Evolutionary conservation across 2,888 invertebrate species (phyloP).

Genomic region (Operophtera brumata): DNA sequence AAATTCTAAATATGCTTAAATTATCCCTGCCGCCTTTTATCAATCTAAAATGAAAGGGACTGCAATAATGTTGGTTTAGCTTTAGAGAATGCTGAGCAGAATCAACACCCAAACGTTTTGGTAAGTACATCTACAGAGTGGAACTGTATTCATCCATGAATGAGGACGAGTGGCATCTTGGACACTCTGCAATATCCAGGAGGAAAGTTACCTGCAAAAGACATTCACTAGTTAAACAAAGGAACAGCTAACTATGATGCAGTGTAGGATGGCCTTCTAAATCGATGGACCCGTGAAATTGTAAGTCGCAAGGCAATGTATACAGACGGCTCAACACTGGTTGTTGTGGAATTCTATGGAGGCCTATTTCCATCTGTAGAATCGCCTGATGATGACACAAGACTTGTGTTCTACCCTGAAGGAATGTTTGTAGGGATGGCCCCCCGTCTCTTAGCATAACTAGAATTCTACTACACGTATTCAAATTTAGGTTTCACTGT

Average conservation of each 20-base stretch:
- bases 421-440: no score
- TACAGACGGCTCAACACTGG: background rate
- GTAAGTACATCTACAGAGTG: constrained; percentile 24
- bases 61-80: background rate
- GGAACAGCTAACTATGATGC: no score
- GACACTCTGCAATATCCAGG: constrained; percentile 73
- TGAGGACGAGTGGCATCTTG: constrained; percentile 66
- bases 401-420: no score
- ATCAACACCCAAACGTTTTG: background rate
- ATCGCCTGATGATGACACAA: no score
- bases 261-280: no score
- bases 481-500: no score
- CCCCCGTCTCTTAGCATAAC: no score
- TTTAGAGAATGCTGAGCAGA: background rate
- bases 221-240: constrained; percentile 12
- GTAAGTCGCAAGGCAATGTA: no score
- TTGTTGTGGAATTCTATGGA: background rate
- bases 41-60: background rate
- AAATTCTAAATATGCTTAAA: no score
- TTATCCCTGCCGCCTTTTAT: background rate
- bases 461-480: no score
- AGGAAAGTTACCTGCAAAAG: constrained; percentile 72
- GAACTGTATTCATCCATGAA: constrained; percentile 64
- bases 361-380: background rate
- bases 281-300: no score